Evolutionary conservation across 2,797 vertebrate species (phyloP), one percentile per base, ranked within the genome.

Genomic region (Novumbra hubbsi): DNA sequence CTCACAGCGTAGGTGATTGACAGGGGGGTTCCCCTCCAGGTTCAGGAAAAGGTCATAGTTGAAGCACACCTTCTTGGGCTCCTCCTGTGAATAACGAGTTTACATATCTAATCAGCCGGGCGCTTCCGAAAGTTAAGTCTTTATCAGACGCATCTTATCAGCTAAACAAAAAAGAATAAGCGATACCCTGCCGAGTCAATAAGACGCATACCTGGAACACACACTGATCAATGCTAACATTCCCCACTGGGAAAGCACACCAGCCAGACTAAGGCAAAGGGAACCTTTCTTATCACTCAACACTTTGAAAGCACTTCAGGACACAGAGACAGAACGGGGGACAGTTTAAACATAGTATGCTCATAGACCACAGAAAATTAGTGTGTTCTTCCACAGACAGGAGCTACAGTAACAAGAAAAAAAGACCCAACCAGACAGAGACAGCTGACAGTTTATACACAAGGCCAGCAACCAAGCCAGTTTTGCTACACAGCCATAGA

Each of bases 31-130:
- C 30, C 98, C 98, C 90, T 99, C 98, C 92, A 98, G 86, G 85
- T 99, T 99, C 71, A 99, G 93, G 87, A 99, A 99, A 45, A 99
- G 93, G 93, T 99, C 98, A 0, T 99, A 99, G 19, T 97, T 97
- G 86, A 99, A 99, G 83, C 93, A 97, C 71, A 99, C 97, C 85
- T 93, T 98, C 88, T 98, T 96, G 0, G 98, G 98, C 86, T 99
- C 97, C 93, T 99, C 98, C 98, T 99, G 76, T 50, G 87, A n/a
- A 71, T 21, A 55, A 55, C 11, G 19, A 28, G 16, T 28, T 28
- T 30, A 60, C 30, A 38, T 34, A 57, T 50, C 32, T 24, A 68
- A 41, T 68, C 16, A 68, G 66, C 66, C 34, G 0, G 2, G 6
- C 19, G 3, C 17, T 21, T 12, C 32, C 6, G 9, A 69, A 69